These are phyloP conservation scores for Rhagophthalmus giganteus DNA, from an alignment of 2,888 invertebrate species.

Conservation along the genomic window DNA sequence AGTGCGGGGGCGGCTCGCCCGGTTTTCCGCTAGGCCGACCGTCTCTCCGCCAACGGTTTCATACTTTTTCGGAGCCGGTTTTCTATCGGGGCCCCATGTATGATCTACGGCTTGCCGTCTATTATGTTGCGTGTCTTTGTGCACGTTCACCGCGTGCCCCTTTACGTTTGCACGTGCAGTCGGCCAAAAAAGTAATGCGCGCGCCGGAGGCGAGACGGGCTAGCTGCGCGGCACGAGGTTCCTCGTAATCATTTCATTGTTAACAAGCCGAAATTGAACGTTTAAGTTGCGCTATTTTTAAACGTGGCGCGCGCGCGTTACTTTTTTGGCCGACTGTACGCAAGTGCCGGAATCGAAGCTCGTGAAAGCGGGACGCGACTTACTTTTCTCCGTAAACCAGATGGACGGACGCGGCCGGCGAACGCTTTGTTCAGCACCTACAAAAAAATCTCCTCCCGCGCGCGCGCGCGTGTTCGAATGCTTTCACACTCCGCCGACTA, in stretches of 20 bases:
- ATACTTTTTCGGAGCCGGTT: constrained; percentile 36
- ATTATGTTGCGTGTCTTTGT: constrained; percentile 10
- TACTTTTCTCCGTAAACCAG: constrained; percentile 7
- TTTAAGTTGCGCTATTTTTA: no score
- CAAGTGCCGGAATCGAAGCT: constrained; percentile 8
- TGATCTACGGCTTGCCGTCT: constrained; percentile 32
- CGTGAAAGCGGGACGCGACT: constrained; percentile 25
- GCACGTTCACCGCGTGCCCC: constrained; percentile 18
- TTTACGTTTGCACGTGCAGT: constrained; percentile 19
- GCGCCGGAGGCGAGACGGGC: no score
- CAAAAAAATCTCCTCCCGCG: constrained; percentile 3
- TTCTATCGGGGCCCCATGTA: constrained; percentile 35
- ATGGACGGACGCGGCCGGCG: constrained; percentile 6
- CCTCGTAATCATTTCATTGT: no score
- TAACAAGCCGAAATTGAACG: no score
- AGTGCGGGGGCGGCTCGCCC: constrained; percentile 34
- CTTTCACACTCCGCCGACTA: no score
- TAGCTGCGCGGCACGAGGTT: no score
- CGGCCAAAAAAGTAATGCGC: no score
- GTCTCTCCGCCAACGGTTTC: constrained; percentile 22
- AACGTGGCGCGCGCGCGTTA: no score
- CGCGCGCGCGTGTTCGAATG: no score
- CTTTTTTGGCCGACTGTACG: no score
- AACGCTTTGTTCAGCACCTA: constrained; percentile 7
- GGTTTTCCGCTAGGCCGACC: constrained; percentile 37